phyloP scores from a whole-genome alignment of 92 coral and sea anemone genomes.

The Zoanthus sansibaricus region DNA sequence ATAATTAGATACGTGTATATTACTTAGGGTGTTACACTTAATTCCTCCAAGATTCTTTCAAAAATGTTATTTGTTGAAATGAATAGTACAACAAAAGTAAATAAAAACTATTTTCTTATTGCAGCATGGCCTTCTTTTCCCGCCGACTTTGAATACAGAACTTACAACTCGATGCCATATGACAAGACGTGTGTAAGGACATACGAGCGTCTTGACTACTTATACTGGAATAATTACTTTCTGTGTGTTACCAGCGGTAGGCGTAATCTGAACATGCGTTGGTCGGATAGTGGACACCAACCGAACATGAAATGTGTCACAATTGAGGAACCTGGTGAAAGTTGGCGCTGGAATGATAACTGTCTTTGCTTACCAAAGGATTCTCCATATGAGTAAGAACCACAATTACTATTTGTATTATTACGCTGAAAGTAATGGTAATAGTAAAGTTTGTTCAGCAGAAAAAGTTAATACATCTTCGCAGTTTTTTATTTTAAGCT shows the following conservation, averaged over 20 bases:
- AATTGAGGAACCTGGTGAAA: slow-evolving; percentile 48
- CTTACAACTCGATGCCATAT: not conserved
- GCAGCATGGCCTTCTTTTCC: slow-evolving; percentile 61
- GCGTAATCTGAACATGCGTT: slow-evolving; percentile 52
- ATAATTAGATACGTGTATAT: too few species aligned
- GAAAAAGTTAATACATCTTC: too few species aligned
- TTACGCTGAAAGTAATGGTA: too few species aligned
- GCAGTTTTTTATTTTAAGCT: too few species aligned
- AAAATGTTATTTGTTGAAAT: too few species aligned
- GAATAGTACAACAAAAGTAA: too few species aligned
- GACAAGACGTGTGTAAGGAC: slow-evolving; percentile 30
- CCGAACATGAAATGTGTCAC: slow-evolving; percentile 59
- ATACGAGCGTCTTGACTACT: slow-evolving; percentile 43
- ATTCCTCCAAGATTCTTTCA: too few species aligned
- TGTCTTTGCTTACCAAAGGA: slow-evolving; percentile 55
- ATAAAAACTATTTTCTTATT: not conserved
- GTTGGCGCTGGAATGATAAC: slow-evolving; percentile 56
- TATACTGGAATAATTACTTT: slow-evolving; percentile 11
- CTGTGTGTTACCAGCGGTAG: slow-evolving; percentile 37
- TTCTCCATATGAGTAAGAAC: slow-evolving; percentile 59
- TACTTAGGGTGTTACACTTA: too few species aligned
- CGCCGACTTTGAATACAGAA: slow-evolving; percentile 50
- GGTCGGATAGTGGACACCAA: slow-evolving; percentile 71
- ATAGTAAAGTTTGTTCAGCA: too few species aligned
- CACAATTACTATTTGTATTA: too few species aligned